Base-by-base conservation (phyloP, 1,140 invertebrate genomes). In the Chironomus tepperi region DNA sequence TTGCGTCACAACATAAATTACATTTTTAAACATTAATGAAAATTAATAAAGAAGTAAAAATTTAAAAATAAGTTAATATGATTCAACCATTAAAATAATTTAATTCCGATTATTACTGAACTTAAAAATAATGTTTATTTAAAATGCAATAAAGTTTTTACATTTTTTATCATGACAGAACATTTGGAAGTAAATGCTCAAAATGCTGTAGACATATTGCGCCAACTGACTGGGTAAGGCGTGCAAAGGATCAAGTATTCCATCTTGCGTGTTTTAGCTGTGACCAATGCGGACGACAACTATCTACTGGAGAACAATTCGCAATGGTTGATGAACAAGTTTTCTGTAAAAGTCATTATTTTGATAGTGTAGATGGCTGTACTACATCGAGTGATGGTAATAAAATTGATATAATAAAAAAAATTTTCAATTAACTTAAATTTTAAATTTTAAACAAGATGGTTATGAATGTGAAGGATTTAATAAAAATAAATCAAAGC, bases 201-300 rank as follows among this genome's bases (percentile, higher is more conserved):
- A 97, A 97, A 83, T 99, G 98, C 82, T 89, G 90, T 75, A 89
- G 97, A 73, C 89, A 89, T 76, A 97, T 99, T 78, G 93, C 93
- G 8, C 89, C 96, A 0, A 93, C 94, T 12, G 97, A 99, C 84
- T 99, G 98, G 98, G 96, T 99, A 76, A 85, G 98, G 75, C 89
- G 95, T 81, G 97, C 97, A 8, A 86, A 93, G 72, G 92, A 96
- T 77, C 90, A 95, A 80, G 93, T 99, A 16, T 99, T 98, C 84
- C 98, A 99, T 83, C 85, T 99, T 80, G 97, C 98, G 2, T 99
- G 98, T 85, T 99, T 99, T 84, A 94, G 96, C 7, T 99, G 98
- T 82, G 95, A 98, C 82, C 92, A 93, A 57, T 99, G 98, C 83
- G 97, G 97, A 78, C 87, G 97, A 34, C 98, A 99, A 83, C 85